Evolutionary conservation across 2,113 vertebrate species (phyloP), one percentile per base, ranked within the genome.

Genomic region (Phyllostomus hastatus): DNA sequence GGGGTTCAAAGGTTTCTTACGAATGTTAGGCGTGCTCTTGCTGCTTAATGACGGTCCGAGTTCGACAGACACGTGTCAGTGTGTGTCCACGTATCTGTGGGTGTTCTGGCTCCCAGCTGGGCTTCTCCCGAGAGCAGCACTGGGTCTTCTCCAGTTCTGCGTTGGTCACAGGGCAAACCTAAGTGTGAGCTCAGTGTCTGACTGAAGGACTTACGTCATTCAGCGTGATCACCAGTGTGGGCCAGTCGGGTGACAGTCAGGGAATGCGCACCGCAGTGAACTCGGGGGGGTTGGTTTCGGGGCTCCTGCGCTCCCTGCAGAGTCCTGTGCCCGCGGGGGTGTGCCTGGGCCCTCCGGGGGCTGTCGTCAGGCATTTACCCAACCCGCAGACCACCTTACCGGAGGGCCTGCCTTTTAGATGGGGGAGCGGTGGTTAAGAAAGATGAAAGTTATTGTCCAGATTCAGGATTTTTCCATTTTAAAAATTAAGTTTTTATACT

Each of bases 401-500:
- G 43, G 50, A 50, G 8, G 14, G 52, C 10, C 31, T 50, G 3
- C 69, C 69, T 78, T 70, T 59, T 48, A 64, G 43, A 19, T 43
- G 57, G 80, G 24, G 59, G 67, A 33, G 22, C 69, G 69, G 59
- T 24, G 31, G 20, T 33, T 80, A 28, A 91, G 64, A 85, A 91
- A 91, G 28, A 81, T 28, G 33, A 70, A 75, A 50, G 48, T 59
- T 33, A 78, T 46, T 67, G n/a, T 82, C 48, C 66, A 38, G 26
- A 66, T 59, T 72, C 48, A 61, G n/a, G 72, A 64, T 46, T 92
- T 96, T 83, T 83, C 43, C 46, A 38, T 35, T 69, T 52, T 54
- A 43, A 90, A 38, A 72, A 59, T 54, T 76, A 73, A 80, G 38
- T 90, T 93, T 38, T 91, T 75, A 33, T 43, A 48, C 14, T 80